These are phyloP conservation scores for Acrobasis repandana DNA, from an alignment of 2,888 invertebrate genomes.

Conservation along the genomic window DNA sequence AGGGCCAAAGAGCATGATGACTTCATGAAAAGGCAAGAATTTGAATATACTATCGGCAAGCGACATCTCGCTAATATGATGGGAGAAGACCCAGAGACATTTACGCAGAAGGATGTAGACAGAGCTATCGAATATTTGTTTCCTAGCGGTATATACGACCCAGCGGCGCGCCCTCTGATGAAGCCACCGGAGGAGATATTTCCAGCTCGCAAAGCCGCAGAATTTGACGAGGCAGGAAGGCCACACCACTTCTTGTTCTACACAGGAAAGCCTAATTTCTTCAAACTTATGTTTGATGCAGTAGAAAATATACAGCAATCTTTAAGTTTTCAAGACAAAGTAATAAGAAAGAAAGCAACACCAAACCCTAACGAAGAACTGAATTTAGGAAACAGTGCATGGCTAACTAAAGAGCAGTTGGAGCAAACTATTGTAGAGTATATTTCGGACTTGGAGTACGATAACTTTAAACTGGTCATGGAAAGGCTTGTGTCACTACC, in stretches of 20 bases:
- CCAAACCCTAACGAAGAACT: constrained; percentile 84
- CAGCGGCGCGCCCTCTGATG: constrained; percentile 94
- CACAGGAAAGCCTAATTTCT: constrained; percentile 93
- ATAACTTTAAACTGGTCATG: constrained; percentile 87
- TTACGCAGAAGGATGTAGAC: constrained; percentile 94
- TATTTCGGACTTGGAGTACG: constrained; percentile 87
- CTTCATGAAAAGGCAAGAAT: constrained; percentile 90
- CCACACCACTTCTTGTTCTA: constrained; percentile 97
- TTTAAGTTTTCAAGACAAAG: constrained; percentile 87
- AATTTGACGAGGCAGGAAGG: constrained; percentile 95
- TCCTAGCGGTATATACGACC: constrained; percentile 95
- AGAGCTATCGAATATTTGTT: constrained; percentile 96
- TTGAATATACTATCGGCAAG: constrained; percentile 95
- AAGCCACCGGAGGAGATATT: constrained; percentile 94
- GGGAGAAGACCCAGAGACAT: constrained; percentile 95
- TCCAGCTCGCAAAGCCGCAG: constrained; percentile 91
- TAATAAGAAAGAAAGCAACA: constrained; percentile 83
- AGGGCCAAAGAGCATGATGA: constrained; percentile 90
- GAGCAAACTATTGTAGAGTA: constrained; percentile 86
- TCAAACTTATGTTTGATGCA: constrained; percentile 90
- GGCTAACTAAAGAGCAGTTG: constrained; percentile 86
- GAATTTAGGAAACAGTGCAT: constrained; percentile 64
- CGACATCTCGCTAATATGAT: constrained; percentile 99
- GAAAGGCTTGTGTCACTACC: constrained; percentile 88
- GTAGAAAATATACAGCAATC: constrained; percentile 86